These are phyloP conservation scores for Yponomeuta cagnagella DNA, from an alignment of 2,888 invertebrate genomes.

Conservation along the genomic window DNA sequence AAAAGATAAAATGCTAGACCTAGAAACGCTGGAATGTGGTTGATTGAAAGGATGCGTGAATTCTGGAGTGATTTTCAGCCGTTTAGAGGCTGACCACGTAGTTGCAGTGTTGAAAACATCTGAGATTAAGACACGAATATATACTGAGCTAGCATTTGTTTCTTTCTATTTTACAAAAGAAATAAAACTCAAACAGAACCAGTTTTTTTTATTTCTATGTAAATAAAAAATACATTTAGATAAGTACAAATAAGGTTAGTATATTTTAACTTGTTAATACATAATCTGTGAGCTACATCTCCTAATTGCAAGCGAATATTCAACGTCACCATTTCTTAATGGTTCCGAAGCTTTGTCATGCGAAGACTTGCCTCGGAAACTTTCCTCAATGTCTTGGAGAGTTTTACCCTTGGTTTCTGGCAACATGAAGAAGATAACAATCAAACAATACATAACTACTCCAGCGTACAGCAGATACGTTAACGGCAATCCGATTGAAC, in stretches of 20 bases:
- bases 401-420: conserved; percentile 82
- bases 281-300: conserved; percentile 59
- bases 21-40: conserved; percentile 55
- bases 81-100: conserved; percentile 34
- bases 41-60: conserved; percentile 32
- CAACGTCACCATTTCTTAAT: conserved; percentile 3
- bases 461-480: conserved; percentile 78
- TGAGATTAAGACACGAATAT: not conserved
- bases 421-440: conserved; percentile 72
- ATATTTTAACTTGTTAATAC: conserved; percentile 33
- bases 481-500: conserved; percentile 66
- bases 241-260: not conserved
- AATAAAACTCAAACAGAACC: not conserved
- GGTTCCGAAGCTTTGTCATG: conserved; percentile 15
- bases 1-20: conserved; percentile 52
- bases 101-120: conserved; percentile 22
- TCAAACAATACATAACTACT: conserved; percentile 65
- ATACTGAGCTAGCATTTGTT: not conserved
- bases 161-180: not conserved
- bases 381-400: conserved; percentile 79
- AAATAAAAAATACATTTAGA: not conserved
- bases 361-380: conserved; percentile 45
- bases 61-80: conserved; percentile 49
- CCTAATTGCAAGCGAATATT: conserved; percentile 9
- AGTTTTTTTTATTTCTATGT: not conserved